These are phyloP conservation scores for Brachionus calyciflorus DNA, from an alignment of 1,140 invertebrate genomes.

Conservation along the genomic window DNA sequence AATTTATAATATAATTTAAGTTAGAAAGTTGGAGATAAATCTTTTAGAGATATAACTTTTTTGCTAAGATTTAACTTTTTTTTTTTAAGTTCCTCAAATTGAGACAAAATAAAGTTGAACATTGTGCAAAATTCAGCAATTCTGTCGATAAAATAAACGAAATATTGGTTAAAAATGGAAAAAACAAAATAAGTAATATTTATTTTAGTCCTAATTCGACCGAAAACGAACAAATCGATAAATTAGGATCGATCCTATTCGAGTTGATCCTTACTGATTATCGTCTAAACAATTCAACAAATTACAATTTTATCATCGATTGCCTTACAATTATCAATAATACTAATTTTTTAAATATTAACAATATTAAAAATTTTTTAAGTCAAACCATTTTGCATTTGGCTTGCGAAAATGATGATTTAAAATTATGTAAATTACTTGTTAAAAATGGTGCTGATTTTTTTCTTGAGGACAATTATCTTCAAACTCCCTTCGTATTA, in stretches of 20 bases:
- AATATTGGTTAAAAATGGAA: neutral
- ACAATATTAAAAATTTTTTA: constrained; percentile 44
- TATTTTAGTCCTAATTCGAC: neutral
- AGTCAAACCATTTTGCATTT: constrained; percentile 38
- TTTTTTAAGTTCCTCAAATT: neutral
- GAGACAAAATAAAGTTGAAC: constrained; percentile 24
- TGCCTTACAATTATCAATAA: neutral
- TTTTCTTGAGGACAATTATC: constrained; percentile 34
- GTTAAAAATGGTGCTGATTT: constrained; percentile 16
- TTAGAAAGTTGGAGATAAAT: too few relatives aligned
- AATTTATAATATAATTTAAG: too few relatives aligned
- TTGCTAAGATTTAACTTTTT: neutral
- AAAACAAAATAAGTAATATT: neutral
- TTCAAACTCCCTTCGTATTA: constrained; percentile 15
- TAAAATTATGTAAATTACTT: neutral
- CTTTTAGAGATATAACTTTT: too few relatives aligned
- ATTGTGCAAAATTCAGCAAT: neutral
- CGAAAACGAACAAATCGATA: neutral
- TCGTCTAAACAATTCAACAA: neutral
- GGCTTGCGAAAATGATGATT: constrained; percentile 10
- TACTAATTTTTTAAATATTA: constrained; percentile 3
- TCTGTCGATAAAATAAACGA: constrained; percentile 11
- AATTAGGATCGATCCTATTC: neutral
- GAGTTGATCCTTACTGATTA: neutral
- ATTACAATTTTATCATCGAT: neutral